Base-by-base conservation (phyloP, 1,140 invertebrate genomes). In the Palaemon carinicauda region DNA sequence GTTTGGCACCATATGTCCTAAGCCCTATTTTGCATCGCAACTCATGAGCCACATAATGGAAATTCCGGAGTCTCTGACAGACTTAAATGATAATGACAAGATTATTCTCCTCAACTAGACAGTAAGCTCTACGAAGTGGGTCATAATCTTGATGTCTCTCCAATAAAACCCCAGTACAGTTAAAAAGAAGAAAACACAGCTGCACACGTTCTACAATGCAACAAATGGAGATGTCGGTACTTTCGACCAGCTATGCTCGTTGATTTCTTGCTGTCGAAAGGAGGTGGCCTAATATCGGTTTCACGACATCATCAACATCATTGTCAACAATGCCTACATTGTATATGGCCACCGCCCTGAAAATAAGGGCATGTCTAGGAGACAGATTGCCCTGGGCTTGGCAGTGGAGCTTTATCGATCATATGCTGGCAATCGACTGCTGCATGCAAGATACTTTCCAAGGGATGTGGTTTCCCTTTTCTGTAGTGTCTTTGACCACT, bases 231-330 rank as follows among this genome's bases (percentile, higher is more conserved):
- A 24, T 50, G 74, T 78, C 51, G 41, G 51, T 41, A 12, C 77
- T 24, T 80, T 80, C 29, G 77, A 80, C 53, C 50, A 80, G 24
- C 77, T 80, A 12, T 69, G 56, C 50, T 29, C 54, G 17, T 69
- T 50, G 31, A 50, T 24, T 24, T 5, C 10, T 9, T 81, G 80
- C 24, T 4, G 60, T 65, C 65, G 80, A 29, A 27, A 81, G 80
- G 71, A 52, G 53, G 78, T 80, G 53, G 80, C 80, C 80, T 19
- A 71, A 3, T 81, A 60, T 71, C 50, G 51, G 24, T 78, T 78
- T 51, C 19, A 52, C 15, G 75, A 50, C 19, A 50, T 50, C 19
- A 12, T 78, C 33, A 78, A 78, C 50, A 78, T 78, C 52, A 50
- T 51, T 27, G 10, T 14, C 24, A 78, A 52, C 17, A 78, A 78